Conservation (phyloP, 2,888 invertebrate genomes). For the Pyrrhia umbra region DNA sequence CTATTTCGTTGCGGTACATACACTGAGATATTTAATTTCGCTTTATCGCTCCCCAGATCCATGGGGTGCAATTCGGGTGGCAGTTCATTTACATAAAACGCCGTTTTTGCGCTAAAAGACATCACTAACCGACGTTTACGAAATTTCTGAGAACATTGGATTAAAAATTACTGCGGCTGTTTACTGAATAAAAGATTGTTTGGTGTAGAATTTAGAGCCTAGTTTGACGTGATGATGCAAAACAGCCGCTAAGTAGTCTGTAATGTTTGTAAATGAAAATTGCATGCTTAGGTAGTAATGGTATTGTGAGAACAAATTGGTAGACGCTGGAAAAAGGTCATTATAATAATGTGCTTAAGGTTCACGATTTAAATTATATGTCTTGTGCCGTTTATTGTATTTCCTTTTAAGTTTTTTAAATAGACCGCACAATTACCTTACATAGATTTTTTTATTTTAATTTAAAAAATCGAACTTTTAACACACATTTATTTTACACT, state of each 20-base stretch:
- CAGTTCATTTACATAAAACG: slow-evolving; percentile 64
- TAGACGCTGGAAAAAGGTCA: not conserved
- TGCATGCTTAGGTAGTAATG: slow-evolving; percentile 26
- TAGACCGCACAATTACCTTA: no score
- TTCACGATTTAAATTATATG: not conserved
- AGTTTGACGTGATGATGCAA: slow-evolving; percentile 30
- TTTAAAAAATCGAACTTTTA: no score
- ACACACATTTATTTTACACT: no score
- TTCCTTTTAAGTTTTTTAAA: no score
- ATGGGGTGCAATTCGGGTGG: slow-evolving; percentile 56
- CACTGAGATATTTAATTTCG: slow-evolving; percentile 62
- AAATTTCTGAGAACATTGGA: slow-evolving; percentile 49
- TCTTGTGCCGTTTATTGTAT: not conserved
- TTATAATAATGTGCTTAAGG: not conserved
- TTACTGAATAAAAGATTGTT: slow-evolving; percentile 59
- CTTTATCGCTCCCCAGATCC: slow-evolving; percentile 57
- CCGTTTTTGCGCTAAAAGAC: slow-evolving; percentile 58
- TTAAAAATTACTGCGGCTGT: slow-evolving; percentile 52
- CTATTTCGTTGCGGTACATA: slow-evolving; percentile 45
- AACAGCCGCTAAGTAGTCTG: not conserved
- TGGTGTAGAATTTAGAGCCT: slow-evolving; percentile 40
- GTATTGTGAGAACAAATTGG: slow-evolving; percentile 34
- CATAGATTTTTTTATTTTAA: no score
- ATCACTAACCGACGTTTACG: slow-evolving; percentile 55
- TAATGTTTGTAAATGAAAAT: slow-evolving; percentile 32